Evolutionary conservation across 53 echinoderm and acorn worm species (phyloP), one percentile per base, ranked within the genome.

Genomic region (Astropecten irregularis): DNA sequence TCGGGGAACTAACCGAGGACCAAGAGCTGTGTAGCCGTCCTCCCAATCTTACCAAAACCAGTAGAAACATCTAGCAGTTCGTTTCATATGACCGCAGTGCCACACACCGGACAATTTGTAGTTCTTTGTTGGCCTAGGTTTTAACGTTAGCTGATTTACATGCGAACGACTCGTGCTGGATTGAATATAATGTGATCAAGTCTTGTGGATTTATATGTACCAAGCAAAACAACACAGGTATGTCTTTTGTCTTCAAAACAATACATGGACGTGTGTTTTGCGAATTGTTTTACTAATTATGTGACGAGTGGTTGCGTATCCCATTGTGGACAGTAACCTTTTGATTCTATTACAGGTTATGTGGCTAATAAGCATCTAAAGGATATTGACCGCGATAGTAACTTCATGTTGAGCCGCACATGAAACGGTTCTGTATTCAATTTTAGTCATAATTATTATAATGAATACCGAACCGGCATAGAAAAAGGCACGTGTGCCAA

Each of bases 161-260:
- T 73, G 76, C 56, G 46, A 68, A 36, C 57, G 37, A 1, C n/a
- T 21, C 51, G 40, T 32, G 47, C 14, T 79, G 79, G 79, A 79
- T 61, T 29, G 79, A 61, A 79, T 62, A 79, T 62, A 48, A 28
- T 62, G 40, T 19, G 27, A 62, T 18, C 79, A 48, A 25, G 38
- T 39, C 57, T 58, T 59, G 32, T 79, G 79, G 79, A 79, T 61
- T 61, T 79, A 79, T 79, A 79, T 79, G 15, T 62, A 76, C 40
- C 47, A 62, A 79, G 61, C 62, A 60, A 77, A 77, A 46, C 21
- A 27, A 59, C 40, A 79, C 61, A 60, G 71, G 79, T 79, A 79
- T 60, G 79, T 79, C 79, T 61, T 61, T 32, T 44, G 60, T 44
- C 61, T 61, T 31, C 19, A 9, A 18, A 15, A 53, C 6, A 53